Evolutionary conservation across 2,888 invertebrate species (phyloP).

Genomic region (Acronicta aceris): DNA sequence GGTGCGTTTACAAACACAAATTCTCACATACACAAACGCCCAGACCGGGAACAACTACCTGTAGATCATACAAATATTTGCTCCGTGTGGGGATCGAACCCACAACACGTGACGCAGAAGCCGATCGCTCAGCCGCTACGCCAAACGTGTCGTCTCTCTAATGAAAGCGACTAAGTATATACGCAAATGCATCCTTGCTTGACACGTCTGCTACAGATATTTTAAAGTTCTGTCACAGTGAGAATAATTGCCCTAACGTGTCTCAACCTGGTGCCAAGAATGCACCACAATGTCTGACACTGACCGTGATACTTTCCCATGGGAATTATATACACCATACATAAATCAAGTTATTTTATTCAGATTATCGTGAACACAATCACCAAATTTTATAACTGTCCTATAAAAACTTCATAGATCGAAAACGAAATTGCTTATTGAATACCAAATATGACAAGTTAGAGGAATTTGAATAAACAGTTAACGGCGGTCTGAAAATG

Average conservation of each 20-base stretch:
- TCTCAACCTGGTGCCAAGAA: constrained; percentile 32
- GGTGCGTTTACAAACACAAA: too few relatives aligned
- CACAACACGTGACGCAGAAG: too few relatives aligned
- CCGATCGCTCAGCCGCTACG: too few relatives aligned
- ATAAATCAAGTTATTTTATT: constrained; percentile 25
- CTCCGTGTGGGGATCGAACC: too few relatives aligned
- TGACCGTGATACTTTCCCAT: constrained; percentile 23
- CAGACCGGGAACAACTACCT: too few relatives aligned
- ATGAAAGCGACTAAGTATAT: too few relatives aligned
- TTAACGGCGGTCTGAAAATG: neutral
- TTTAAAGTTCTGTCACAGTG: constrained; percentile 10
- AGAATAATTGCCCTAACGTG: constrained; percentile 35
- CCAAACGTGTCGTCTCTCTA: too few relatives aligned
- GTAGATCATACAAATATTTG: too few relatives aligned
- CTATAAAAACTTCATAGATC: constrained; percentile 42
- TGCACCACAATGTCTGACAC: constrained; percentile 15
- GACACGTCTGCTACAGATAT: constrained; percentile 27
- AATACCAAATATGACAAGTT: constrained; percentile 51
- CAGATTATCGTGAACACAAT: constrained; percentile 41
- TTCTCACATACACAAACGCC: too few relatives aligned
- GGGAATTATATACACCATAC: constrained; percentile 17
- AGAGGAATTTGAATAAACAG: constrained; percentile 29
- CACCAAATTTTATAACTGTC: constrained; percentile 47
- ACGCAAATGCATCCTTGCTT: neutral
- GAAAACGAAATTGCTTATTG: constrained; percentile 43